phyloP scores from a whole-genome alignment of 2,113 vertebrate species.

The Erpornis zantholeuca region DNA sequence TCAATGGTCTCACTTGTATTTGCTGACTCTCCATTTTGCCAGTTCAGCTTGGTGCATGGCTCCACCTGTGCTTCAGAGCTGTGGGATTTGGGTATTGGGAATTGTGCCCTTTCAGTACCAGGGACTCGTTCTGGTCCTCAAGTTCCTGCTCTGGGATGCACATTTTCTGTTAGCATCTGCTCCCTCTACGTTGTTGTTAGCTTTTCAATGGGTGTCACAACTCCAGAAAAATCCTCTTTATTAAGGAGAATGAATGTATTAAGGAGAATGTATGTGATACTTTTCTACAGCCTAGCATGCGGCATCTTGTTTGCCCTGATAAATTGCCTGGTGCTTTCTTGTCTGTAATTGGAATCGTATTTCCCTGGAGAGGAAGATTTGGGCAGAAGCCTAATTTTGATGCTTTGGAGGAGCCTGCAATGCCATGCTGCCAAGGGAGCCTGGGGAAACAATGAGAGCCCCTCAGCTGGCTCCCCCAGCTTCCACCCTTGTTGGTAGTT shows the following conservation, averaged over 20 bases:
- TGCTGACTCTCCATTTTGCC: background rate
- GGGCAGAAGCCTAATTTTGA: background rate
- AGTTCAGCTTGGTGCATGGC: rapidly evolving
- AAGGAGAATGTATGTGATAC: background rate
- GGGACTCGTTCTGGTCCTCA: background rate
- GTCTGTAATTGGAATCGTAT: background rate
- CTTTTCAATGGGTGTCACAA: background rate
- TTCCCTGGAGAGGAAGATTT: background rate
- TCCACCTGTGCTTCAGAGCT: background rate
- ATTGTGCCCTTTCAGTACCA: rapidly evolving
- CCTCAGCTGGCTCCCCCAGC: background rate
- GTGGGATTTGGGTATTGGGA: rapidly evolving
- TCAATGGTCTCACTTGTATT: background rate
- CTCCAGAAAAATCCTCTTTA: background rate
- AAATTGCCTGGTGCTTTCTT: background rate
- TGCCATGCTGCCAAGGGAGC: background rate
- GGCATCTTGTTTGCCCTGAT: background rate
- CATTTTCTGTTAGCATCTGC: background rate
- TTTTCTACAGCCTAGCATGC: background rate
- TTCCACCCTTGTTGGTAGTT: background rate
- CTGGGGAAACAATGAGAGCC: background rate
- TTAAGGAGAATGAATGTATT: background rate
- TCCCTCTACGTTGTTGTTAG: background rate
- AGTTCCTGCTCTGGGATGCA: background rate
- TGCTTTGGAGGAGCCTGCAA: background rate